phyloP scores from a whole-genome alignment of 2,797 vertebrate genomes.

The Novumbra hubbsi region DNA sequence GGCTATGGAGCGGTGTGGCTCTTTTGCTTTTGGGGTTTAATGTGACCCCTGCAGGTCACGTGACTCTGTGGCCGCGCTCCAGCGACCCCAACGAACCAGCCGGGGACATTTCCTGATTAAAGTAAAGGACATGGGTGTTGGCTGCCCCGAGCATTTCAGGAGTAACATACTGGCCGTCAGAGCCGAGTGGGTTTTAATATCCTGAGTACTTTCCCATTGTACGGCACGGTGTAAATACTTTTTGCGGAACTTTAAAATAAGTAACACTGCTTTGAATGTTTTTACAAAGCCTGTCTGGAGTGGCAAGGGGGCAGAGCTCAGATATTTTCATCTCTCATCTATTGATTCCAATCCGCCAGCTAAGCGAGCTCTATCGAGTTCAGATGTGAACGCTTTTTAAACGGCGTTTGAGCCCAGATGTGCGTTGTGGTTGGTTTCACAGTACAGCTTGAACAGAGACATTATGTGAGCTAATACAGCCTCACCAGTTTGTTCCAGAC shows the following conservation, averaged over 20 bases:
- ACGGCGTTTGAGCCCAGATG: background rate
- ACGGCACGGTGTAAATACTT: background rate
- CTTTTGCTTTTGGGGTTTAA: conserved; percentile 30
- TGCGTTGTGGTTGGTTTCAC: background rate
- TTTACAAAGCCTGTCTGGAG: background rate
- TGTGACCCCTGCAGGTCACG: conserved; percentile 37
- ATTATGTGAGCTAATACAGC: conserved; percentile 11
- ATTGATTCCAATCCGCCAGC: background rate
- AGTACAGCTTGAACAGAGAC: background rate
- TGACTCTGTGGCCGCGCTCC: conserved; percentile 25
- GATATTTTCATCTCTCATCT: background rate
- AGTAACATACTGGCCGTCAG: background rate
- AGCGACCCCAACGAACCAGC: conserved; percentile 46
- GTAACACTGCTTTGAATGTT: background rate
- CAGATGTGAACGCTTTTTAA: background rate
- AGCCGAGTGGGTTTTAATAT: background rate
- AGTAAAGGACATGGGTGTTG: conserved; percentile 40
- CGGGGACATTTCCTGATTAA: conserved; percentile 50
- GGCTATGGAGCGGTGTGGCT: conserved; percentile 28
- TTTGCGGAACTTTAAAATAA: background rate
- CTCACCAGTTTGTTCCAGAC: background rate
- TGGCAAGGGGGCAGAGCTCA: background rate
- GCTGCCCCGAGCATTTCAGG: background rate
- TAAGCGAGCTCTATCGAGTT: background rate
- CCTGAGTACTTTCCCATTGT: background rate